Percentiles rank a stretch among this genome's conserved stretches.
Evolutionary conservation across 1,140 invertebrate genomes (phyloP).

Genomic region (Pentalonia nigronervosa): DNA sequence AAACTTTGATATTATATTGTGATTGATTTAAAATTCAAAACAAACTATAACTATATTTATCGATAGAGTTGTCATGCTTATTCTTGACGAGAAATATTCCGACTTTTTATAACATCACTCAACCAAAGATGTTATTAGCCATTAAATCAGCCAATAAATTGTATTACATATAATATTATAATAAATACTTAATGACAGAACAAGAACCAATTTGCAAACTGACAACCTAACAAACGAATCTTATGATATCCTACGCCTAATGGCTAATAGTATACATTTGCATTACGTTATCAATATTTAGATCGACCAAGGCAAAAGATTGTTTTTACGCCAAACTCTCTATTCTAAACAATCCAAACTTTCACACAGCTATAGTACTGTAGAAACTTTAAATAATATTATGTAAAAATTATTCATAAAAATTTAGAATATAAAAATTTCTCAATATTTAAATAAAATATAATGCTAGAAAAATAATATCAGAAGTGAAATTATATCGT

Average conservation of each 20-base stretch:
- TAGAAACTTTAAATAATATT: constrained; percentile 3
- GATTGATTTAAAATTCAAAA: background rate
- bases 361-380: background rate
- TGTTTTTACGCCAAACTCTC: background rate
- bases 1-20: background rate
- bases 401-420: background rate
- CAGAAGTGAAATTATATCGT: background rate
- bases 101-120: background rate
- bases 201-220: background rate
- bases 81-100: background rate
- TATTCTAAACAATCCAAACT: constrained; percentile 7
- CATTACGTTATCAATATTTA: background rate
- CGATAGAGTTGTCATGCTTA: background rate
- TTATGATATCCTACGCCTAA: background rate
- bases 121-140: background rate
- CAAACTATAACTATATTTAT: background rate
- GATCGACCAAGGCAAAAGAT: background rate
- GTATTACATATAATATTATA: background rate
- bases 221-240: background rate
- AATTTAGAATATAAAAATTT: background rate
- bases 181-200: background rate
- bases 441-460: background rate
- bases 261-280: background rate
- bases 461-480: background rate
- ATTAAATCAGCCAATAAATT: background rate